phyloP scores from a whole-genome alignment of 2,888 invertebrate species.

The Augochlorella aurata region DNA sequence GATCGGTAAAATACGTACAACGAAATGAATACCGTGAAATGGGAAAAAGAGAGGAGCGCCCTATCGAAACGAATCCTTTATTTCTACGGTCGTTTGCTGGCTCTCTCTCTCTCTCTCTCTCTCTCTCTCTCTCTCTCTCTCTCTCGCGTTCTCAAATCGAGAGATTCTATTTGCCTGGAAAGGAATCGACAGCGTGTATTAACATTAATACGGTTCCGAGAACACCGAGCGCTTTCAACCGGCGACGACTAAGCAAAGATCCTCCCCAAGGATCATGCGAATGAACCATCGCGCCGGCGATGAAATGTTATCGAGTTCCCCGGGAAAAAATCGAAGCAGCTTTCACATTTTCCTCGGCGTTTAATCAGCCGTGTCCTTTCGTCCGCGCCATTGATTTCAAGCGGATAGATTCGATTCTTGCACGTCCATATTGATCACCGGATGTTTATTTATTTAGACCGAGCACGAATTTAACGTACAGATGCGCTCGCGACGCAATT shows the following conservation, averaged over 20 bases:
- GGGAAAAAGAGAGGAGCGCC: neutral
- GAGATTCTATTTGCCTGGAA: slow-evolving; percentile 22
- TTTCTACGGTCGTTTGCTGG: slow-evolving; percentile 23
- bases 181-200: slow-evolving; percentile 16
- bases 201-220: slow-evolving; percentile 12
- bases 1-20: slow-evolving; percentile 1
- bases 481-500: no score
- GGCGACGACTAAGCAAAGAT: slow-evolving; percentile 19
- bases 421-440: neutral
- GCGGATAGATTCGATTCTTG: neutral
- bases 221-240: slow-evolving; percentile 1
- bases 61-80: slow-evolving; percentile 11
- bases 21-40: slow-evolving; percentile 6
- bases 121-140: neutral
- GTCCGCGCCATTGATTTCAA: neutral
- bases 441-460: neutral
- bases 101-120: slow-evolving; percentile 6
- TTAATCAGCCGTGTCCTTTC: neutral
- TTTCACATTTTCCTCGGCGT: neutral
- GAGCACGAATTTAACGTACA: neutral
- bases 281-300: slow-evolving; percentile 1
- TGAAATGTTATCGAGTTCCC: neutral
- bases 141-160: slow-evolving; percentile 29
- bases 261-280: slow-evolving; percentile 16
- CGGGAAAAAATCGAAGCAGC: neutral